Base-by-base conservation (phyloP, 53 echinoderm and acorn worm genomes). In the Echinometra lucunter region DNA sequence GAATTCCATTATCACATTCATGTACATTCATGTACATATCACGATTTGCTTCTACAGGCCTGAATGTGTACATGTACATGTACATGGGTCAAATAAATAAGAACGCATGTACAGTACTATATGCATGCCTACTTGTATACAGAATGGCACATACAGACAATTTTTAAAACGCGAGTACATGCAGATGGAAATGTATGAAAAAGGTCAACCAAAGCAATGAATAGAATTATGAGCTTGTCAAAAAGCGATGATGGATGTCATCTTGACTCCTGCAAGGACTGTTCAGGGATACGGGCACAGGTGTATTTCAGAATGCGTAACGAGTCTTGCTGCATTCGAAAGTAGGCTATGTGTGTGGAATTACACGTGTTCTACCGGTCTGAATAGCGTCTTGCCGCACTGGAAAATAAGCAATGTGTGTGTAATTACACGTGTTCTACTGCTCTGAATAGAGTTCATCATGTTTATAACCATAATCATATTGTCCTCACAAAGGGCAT, bases 401-500 rank as follows among this genome's bases (percentile, higher is more conserved):
- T 13, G 56, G 56, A 7, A 56, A 13, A 56, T 13, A 9, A 56
- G 8, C 7, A 56, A 56, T 56, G 56, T 56, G 17, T 23, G 23
- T 63, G 63, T 63, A 16, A 3, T 1, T 63, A 63, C 21, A 80
- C 32, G 19, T 40, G 81, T 81, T 44, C 23, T 40, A 81, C 81
- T 25, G 44, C 19, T 81, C 81, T 6, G 44, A 23, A 21, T 21
- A 21, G 81, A 18, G 44, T 81, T 81, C 81, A 81, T 44, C 21
- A 42, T 81, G 49, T 85, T 85, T 45, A 47, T 47, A 7, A 85
- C 42, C 44, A 25, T 25, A 81, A 81, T 85, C n/a, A 85, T 85
- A 85, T 85, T 49, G 85, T 12, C n/a, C 85, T 27, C 47, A 47
- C 45, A 85, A 30, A 47, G 85, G 49, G 45, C 85, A 85, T 85